phyloP scores from a whole-genome alignment of 2,797 vertebrate genomes.

The Manis pentadactyla region DNA sequence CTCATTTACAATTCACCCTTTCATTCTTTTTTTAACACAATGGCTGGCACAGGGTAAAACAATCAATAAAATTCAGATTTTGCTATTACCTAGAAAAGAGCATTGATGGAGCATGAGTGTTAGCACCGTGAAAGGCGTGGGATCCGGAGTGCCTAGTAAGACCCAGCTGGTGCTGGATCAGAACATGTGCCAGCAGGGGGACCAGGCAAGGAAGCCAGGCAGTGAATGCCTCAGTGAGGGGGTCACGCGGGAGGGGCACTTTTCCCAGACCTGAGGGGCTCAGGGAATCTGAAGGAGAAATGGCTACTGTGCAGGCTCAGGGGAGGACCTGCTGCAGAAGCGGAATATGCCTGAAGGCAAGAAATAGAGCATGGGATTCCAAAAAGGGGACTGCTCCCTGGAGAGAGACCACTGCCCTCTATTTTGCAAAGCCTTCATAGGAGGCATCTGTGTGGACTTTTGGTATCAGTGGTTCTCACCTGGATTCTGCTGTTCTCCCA shows the following conservation, averaged over 20 bases:
- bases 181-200: fast-evolving
- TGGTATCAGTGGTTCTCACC: not conserved
- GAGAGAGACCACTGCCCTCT: not conserved
- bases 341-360: not conserved
- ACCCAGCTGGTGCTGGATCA: not conserved
- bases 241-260: fast-evolving
- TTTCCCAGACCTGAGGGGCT: not conserved
- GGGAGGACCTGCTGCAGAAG: not conserved
- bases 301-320: not conserved
- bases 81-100: not conserved
- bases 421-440: not conserved
- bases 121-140: not conserved
- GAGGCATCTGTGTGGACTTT: too few species aligned
- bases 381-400: not conserved
- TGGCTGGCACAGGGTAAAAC: not conserved
- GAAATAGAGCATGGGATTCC: not conserved
- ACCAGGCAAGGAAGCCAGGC: not conserved
- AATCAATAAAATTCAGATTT: not conserved
- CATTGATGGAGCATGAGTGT: not conserved
- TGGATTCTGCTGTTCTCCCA: not conserved
- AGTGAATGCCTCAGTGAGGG: not conserved
- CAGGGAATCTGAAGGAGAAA: not conserved
- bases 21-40: not conserved
- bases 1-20: not conserved
- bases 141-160: not conserved